A percentile compares a stretch with the other conserved stretches of the same genome.
Conservation (phyloP, 2,797 vertebrate genomes). For the Amblyraja radiata region DNA sequence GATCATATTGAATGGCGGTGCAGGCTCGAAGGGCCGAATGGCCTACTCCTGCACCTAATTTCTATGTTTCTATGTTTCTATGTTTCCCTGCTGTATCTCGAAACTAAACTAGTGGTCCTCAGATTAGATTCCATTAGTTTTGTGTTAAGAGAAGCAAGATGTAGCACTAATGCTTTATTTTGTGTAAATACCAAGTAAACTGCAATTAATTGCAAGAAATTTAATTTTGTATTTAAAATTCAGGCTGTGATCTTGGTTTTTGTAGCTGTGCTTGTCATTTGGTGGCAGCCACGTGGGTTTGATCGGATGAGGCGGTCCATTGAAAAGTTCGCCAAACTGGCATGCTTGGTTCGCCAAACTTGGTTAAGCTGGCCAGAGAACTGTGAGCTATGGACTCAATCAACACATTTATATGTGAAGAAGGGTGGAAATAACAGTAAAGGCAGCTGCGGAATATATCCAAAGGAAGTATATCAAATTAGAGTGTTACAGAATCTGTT, state of each 20-base stretch:
- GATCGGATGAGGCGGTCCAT: background rate
- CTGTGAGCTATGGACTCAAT: background rate
- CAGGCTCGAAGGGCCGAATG: too few relatives aligned
- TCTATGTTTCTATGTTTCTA: too few relatives aligned
- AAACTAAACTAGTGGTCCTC: background rate
- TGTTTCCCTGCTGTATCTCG: too few relatives aligned
- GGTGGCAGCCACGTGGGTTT: background rate
- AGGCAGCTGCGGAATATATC: background rate
- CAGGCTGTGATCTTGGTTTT: background rate
- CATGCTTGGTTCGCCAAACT: background rate
- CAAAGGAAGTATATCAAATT: background rate
- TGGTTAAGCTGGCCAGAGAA: background rate
- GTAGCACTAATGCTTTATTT: background rate
- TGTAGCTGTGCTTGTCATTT: background rate
- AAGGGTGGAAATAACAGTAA: background rate
- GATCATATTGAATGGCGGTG: too few relatives aligned
- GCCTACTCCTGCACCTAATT: too few relatives aligned
- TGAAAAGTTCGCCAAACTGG: background rate
- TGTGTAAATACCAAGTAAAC: background rate
- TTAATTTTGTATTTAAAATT: slow-evolving; percentile 13
- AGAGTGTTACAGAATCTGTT: background rate
- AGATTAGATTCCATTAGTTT: background rate
- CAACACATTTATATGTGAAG: background rate
- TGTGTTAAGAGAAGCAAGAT: background rate
- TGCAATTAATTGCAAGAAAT: background rate